Conservation (phyloP, 2,888 invertebrate genomes). For the Sminthurides aquaticus region DNA sequence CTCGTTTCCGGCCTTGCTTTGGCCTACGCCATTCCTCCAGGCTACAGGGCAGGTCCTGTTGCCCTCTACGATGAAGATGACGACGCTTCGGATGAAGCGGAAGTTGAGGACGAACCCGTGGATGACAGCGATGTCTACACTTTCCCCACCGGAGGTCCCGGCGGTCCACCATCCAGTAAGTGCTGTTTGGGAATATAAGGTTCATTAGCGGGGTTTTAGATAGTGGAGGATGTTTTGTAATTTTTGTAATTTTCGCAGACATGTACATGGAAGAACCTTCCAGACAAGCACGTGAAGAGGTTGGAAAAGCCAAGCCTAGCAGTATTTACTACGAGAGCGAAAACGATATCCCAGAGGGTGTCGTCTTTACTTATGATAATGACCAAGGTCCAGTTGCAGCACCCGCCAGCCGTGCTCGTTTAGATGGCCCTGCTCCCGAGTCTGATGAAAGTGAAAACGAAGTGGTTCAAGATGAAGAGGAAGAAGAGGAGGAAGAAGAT, state of each 20-base stretch:
- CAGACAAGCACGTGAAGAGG: constrained; percentile 8
- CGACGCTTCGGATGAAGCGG: constrained; percentile 2
- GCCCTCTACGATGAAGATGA: constrained; percentile 12
- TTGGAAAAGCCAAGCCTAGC: background rate
- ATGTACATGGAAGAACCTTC: background rate
- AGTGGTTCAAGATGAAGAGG: constrained; percentile 5
- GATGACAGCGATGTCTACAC: constrained; percentile 14
- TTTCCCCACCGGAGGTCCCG: constrained; percentile 21
- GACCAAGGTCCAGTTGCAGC: background rate
- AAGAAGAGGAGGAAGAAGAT: constrained; percentile 21
- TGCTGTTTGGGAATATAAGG: background rate
- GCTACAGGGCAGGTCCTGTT: constrained; percentile 1
- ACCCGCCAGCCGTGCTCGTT: background rate
- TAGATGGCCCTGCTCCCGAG: background rate
- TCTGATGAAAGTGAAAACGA: constrained; percentile 1
- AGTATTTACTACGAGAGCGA: background rate
- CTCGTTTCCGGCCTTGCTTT: constrained; percentile 8
- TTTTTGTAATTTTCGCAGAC: constrained; percentile 10
- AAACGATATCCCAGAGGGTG: constrained; percentile 1
- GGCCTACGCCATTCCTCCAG: constrained; percentile 15
- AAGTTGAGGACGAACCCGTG: constrained; percentile 5
- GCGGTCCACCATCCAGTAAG: constrained; percentile 23
- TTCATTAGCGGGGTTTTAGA: background rate
- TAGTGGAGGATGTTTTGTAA: too few species aligned
- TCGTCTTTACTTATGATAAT: background rate